Conservation (phyloP, 2,113 vertebrate species). For the Tylochromis polylepis region DNA sequence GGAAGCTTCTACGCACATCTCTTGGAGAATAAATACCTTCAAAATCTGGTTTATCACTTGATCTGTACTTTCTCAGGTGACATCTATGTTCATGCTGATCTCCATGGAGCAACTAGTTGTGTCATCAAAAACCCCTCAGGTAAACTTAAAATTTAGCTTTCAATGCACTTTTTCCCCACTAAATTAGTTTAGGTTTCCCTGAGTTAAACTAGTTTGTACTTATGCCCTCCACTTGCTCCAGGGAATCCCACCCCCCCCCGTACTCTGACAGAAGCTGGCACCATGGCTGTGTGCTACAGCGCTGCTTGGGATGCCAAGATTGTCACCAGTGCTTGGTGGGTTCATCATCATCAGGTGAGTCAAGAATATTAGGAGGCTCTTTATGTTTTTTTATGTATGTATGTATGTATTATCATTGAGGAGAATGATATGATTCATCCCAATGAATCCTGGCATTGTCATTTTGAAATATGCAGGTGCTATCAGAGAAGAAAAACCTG, state of each 20-base stretch:
- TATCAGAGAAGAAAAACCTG: background rate
- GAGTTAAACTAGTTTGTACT: background rate
- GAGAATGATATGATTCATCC: background rate
- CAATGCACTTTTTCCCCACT: background rate
- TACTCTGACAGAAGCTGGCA: slow-evolving; percentile 91
- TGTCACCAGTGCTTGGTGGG: slow-evolving; percentile 98
- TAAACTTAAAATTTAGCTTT: slow-evolving; percentile 39
- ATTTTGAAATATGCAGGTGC: background rate
- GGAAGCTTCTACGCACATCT: background rate
- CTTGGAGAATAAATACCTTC: background rate
- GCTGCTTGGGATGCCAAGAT: slow-evolving; percentile 97
- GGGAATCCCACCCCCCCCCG: slow-evolving; percentile 85
- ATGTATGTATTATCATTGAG: background rate
- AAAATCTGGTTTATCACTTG: background rate
- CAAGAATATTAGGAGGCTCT: background rate
- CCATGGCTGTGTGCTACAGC: slow-evolving; percentile 95
- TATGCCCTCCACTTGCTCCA: slow-evolving; percentile 28
- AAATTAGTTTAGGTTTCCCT: background rate
- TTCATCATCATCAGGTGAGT: slow-evolving; percentile 92
- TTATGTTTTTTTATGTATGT: background rate
- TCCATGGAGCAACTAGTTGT: slow-evolving; percentile 96
- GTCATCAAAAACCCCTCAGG: slow-evolving; percentile 94
- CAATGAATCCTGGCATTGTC: background rate
- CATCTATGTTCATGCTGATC: slow-evolving; percentile 92
- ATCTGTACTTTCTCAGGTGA: slow-evolving; percentile 76